Percentiles rank a stretch among this genome's conserved stretches.
These are phyloP conservation scores for Halictus ligatus DNA, from an alignment of 2,888 invertebrate species.

Conservation along the genomic window DNA sequence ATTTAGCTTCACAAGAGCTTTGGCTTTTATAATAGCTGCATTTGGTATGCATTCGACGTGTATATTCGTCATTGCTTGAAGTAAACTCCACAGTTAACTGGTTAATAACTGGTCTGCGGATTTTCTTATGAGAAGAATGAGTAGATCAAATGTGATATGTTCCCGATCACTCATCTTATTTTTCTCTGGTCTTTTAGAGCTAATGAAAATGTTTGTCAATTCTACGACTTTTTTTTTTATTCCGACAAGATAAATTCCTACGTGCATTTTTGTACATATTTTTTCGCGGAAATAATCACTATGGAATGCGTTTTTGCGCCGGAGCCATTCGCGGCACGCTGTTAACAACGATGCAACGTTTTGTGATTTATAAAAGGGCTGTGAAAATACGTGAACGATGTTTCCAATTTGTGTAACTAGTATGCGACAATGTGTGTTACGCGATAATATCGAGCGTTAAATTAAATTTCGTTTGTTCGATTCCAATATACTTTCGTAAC, in stretches of 20 bases:
- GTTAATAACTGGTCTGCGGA: too few relatives aligned
- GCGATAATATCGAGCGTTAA: not conserved
- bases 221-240: not conserved
- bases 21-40: too few relatives aligned
- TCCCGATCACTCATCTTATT: too few relatives aligned
- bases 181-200: too few relatives aligned
- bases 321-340: not conserved
- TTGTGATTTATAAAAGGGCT: not conserved
- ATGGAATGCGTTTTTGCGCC: not conserved
- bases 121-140: too few relatives aligned
- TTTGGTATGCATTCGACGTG: too few relatives aligned
- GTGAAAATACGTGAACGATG: not conserved
- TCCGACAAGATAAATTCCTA: not conserved
- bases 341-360: not conserved
- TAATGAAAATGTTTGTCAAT: not conserved
- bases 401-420: not conserved
- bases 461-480: not conserved
- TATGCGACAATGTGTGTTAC: not conserved
- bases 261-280: not conserved
- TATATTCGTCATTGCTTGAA: too few relatives aligned
- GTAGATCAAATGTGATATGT: too few relatives aligned
- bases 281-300: not conserved
- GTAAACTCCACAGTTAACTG: too few relatives aligned
- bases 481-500: not conserved
- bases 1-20: too few relatives aligned